Evolutionary conservation across 2,113 vertebrate genomes (phyloP), one percentile per base, ranked within the genome.

Genomic region (Numida meleagris): DNA sequence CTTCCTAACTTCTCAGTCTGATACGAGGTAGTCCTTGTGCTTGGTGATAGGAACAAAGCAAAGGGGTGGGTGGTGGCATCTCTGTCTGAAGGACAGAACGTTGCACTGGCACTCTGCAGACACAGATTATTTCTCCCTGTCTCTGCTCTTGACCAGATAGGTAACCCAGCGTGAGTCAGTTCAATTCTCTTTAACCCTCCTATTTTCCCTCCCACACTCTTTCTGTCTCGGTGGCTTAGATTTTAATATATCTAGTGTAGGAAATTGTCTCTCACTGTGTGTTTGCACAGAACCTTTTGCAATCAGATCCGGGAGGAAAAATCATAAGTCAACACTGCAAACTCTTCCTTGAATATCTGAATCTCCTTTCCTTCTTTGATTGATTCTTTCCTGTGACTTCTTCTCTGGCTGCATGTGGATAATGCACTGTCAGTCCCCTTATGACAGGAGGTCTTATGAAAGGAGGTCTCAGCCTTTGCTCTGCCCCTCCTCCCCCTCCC

Each of bases 81-180:
- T 78, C 94, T 85, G 75, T 76, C 84, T 66, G 91, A 77, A 93
- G 82, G 89, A 67, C 75, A 11, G 53, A 34, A 68, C 38, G 14
- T 74, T 91, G 63, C n/a, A 61, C 82, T 88, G 76, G 55, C 34
- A 18, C 91, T 85, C 71, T 76, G 93, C 82, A 96, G 89, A 76
- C 87, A 68, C n/a, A 75, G 63, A 9, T 88, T 89, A 16, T 78
- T 94, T 82, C 82, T 91, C 42, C 46, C 65, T 95, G 85, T 48
- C 55, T 96, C 79, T 93, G 3, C 81, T 93, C 85, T 71, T 89
- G 88, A 94, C 93, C 94, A 89, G 94, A 95, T 95, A 95, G 84
- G 89, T 90, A 85, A 89, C 72, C 68, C 12, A 1, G 82, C 55
- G 82, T 94, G 93, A 96, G 85, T 90, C 93, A 88, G 75, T 91